These are phyloP conservation scores for Drosophila sp. DNA, from an alignment of 1,140 invertebrate species.

Conservation along the genomic window DNA sequence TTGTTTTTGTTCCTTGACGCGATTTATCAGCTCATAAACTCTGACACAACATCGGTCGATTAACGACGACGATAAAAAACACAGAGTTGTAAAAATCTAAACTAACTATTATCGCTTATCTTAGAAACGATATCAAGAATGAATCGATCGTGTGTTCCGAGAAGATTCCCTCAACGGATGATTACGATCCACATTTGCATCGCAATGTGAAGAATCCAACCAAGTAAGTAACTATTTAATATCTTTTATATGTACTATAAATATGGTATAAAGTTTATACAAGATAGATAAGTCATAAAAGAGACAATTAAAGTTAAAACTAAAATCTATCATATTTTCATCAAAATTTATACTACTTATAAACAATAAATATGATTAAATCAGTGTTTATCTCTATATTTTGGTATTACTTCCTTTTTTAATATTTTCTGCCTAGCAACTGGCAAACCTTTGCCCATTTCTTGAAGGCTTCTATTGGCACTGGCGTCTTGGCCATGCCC, in stretches of 20 bases:
- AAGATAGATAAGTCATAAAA: too few species aligned
- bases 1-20: constrained; percentile 39
- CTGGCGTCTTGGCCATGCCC: constrained; percentile 93
- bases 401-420: background rate
- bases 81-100: constrained; percentile 45
- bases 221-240: constrained; percentile 86
- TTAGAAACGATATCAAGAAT: constrained; percentile 53
- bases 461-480: constrained; percentile 90
- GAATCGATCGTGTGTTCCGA: constrained; percentile 35
- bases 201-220: constrained; percentile 89
- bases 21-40: constrained; percentile 40
- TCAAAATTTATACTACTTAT: too few species aligned
- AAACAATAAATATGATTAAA: too few species aligned
- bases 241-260: constrained; percentile 1
- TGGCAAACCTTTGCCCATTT: constrained; percentile 89
- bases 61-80: background rate
- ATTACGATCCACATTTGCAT: constrained; percentile 88
- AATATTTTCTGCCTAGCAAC: constrained; percentile 85
- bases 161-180: constrained; percentile 63
- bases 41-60: constrained; percentile 12
- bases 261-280: too few species aligned
- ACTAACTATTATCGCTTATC: constrained; percentile 23
- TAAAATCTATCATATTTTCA: too few species aligned
- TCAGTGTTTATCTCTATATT: too few species aligned
- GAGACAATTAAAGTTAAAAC: too few species aligned